Base-by-base conservation (phyloP, 92 coral and sea anemone genomes). In the Scolanthus callimorphus region DNA sequence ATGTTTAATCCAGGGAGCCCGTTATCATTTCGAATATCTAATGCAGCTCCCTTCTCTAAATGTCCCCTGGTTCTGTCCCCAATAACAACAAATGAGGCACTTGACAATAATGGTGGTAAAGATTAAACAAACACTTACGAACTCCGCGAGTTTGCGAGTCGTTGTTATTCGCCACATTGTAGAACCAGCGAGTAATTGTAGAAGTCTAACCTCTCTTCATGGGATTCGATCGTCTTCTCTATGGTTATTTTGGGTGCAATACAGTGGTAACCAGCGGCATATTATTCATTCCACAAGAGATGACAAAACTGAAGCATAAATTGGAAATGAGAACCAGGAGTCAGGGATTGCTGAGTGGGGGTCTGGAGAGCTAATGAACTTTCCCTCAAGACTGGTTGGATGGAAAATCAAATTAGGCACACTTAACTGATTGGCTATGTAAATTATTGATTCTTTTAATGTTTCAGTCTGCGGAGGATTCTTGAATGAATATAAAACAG, bases 91-190 rank as follows among this genome's bases (percentile, higher is more conserved):
- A n/a, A n/a, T n/a, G n/a, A n/a, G n/a, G n/a, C n/a, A n/a, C n/a
- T n/a, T n/a, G n/a, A n/a, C n/a, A n/a, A n/a, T n/a, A n/a, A n/a
- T n/a, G n/a, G n/a, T n/a, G n/a, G n/a, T n/a, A n/a, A n/a, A n/a
- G 25, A 62, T 59, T 12, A 25, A 25, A 55, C 0, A 59, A 44
- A 43, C 47, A 88, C 96, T 88, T 88, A 88, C 96, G 63, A 88
- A 88, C 55, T 88, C 96, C 27, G 96, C 96, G 17, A 88, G 96
- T 59, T 88, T 88, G 60, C 96, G 75, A 15, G 80, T 88, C 31
- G 89, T 85, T 3, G 96, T 88, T 1, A 88, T 88, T 53, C 96
- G 70, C 96, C 96, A 88, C 96, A 88, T 88, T 53, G 58, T 74
- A 27, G 76, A 17, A 55, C 31, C 54, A n/a, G n/a, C n/a, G n/a